Base-by-base conservation (phyloP, 2,888 invertebrate genomes). In the Eudemis profundana region DNA sequence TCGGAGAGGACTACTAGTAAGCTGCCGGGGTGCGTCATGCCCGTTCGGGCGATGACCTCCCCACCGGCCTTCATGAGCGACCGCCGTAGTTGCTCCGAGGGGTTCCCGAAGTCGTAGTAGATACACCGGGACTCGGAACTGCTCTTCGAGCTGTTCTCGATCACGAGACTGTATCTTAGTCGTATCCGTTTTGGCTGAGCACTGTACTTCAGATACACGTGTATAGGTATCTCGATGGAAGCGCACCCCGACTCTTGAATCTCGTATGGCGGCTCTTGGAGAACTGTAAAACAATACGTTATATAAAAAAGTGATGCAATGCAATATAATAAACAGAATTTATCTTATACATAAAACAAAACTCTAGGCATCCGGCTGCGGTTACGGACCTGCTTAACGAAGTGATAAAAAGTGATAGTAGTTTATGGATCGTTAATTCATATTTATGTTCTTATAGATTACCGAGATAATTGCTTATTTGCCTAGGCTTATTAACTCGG, bases 191-290 rank as follows among this genome's bases (percentile, higher is more conserved):
- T 89, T 80, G 89, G 90, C 70, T 84, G 84, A 71, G 73, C 82
- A 78, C 84, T 86, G 76, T 83, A 83, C 76, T 92, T 92, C 76
- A 92, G 83, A 81, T 91, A 89, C 77, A 92, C 89, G 79, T 92
- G 85, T 59, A 92, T 91, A 38, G 92, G 92, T 74, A 92, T 89
- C 53, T 90, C 89, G 63, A 90, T 86, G 21, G 91, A 91, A 21
- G 88, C 85, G 76, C 86, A 87, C 51, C 91, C 91, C 36, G 92
- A 90, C 78, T 92, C 92, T 80, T 90, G 88, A 72, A 92, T 90
- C 81, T 92, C 92, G 82, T 91, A 92, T 69, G 92, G 92, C 74
- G 92, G 91, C 82, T 90, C 92, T 82, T 90, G 91, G 69, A 90
- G 83, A 67, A 92, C 91, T 92, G 89, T 62, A 86, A 85, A 70